These are phyloP conservation scores for Glaucomys volans DNA, from an alignment of 2,113 vertebrate species.

Conservation along the genomic window DNA sequence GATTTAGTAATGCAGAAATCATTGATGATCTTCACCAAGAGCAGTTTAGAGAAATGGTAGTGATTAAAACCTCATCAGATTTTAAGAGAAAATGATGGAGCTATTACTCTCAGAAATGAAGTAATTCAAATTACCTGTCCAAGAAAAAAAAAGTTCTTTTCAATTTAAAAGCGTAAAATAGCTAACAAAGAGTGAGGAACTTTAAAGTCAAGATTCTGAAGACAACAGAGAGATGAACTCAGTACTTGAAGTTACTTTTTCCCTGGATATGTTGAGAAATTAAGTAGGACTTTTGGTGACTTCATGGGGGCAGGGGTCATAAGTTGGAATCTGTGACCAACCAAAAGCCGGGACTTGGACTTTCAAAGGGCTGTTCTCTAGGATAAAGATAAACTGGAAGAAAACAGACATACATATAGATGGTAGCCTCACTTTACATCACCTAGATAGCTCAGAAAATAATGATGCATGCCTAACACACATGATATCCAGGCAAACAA, in stretches of 20 bases:
- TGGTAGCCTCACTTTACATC: background rate
- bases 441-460: background rate
- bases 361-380: background rate
- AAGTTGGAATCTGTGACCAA: background rate
- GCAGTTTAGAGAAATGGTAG: background rate
- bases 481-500: background rate
- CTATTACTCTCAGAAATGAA: background rate
- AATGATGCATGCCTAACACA: background rate
- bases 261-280: background rate
- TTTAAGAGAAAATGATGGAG: constrained; percentile 17
- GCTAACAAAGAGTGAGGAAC: background rate
- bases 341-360: background rate
- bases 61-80: background rate
- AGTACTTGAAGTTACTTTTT: background rate
- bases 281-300: background rate
- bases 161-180: constrained; percentile 6
- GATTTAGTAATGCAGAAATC: background rate
- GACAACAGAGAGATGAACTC: background rate
- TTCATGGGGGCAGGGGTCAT: background rate
- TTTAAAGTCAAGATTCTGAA: constrained; percentile 6
- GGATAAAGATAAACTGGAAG: background rate
- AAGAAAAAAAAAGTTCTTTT: background rate
- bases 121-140: background rate
- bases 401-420: background rate
- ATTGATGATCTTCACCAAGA: background rate